Base-by-base conservation (phyloP, 2,113 vertebrate genomes). In the Panthera tigris region DNA sequence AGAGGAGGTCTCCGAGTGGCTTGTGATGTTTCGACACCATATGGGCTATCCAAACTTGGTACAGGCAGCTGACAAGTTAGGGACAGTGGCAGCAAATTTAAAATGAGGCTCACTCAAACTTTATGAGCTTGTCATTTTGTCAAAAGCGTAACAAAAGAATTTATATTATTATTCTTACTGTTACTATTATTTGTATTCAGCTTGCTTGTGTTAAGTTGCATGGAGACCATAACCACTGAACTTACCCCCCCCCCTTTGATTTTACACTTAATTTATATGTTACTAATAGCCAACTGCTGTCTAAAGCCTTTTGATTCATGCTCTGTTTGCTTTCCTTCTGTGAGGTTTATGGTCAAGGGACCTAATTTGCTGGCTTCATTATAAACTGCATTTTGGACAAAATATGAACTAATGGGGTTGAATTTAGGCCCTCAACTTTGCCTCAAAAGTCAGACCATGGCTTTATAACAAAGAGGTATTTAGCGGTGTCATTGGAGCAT, bases 351-450 rank as follows among this genome's bases (percentile, higher is more conserved):
- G 98, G 98, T 98, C 98, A 99, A 98, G 98, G 98, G 98, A 98
- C 98, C 97, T 98, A 98, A 99, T 99, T 99, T 99, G 98, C 98
- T 98, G 98, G 90, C 98, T 99, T 99, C 98, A 98, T 99, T 99
- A 99, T 97, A 98, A 98, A 98, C 89, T 97, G 96, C 89, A 87
- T 98, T 98, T 99, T 98, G 98, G 98, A 98, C 98, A 99, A 99
- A 99, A 99, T 98, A 98, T 98, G 98, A 98, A 98, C 93, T 98
- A 97, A 98, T 98, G 98, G 98, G 98, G 95, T 97, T 98, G 93
- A 97, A 97, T 98, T 98, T 98, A 96, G 98, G 95, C 98, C 98
- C 98, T 97, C 97, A 97, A 98, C 97, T 98, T 98, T 98, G 98
- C 98, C 97, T 98, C 93, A 94, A 29, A 98, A 99, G 98, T 99